Evolutionary conservation across 2,797 vertebrate genomes (phyloP).

Genomic region (Anas acuta): DNA sequence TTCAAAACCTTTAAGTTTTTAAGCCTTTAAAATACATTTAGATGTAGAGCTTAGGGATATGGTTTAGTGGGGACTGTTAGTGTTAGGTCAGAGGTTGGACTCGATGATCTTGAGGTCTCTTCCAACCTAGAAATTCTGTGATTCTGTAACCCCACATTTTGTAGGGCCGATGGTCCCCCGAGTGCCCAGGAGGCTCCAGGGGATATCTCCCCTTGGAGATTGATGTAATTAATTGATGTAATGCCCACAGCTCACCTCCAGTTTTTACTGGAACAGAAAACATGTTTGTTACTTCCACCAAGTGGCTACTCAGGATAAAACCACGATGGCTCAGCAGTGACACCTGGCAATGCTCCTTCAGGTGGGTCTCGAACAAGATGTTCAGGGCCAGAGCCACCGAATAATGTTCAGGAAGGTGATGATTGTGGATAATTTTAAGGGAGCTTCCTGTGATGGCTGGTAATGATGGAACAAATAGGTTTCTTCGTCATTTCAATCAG

Average conservation of each 20-base stretch:
- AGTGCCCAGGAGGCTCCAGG: too few species aligned
- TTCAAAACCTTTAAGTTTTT: too few species aligned
- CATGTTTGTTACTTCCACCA: background rate
- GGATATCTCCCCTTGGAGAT: too few species aligned
- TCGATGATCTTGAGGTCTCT: too few species aligned
- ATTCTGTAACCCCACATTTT: too few species aligned
- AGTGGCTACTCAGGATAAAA: background rate
- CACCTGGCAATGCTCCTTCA: background rate
- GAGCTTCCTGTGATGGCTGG: background rate
- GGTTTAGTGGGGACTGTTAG: too few species aligned
- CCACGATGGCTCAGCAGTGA: background rate
- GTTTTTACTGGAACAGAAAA: background rate
- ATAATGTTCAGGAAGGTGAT: background rate
- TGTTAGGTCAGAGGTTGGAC: too few species aligned
- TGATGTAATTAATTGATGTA: background rate
- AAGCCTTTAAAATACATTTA: too few species aligned
- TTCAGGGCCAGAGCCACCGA: background rate
- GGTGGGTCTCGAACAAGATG: background rate
- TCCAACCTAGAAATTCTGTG: too few species aligned
- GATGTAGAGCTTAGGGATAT: too few species aligned
- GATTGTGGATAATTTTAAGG: background rate
- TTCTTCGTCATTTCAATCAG: background rate
- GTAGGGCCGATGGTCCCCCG: too few species aligned
- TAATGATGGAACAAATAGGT: background rate
- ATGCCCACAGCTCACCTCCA: background rate